phyloP scores from a whole-genome alignment of 2,113 vertebrate species.

The Larimichthys polyactis region DNA sequence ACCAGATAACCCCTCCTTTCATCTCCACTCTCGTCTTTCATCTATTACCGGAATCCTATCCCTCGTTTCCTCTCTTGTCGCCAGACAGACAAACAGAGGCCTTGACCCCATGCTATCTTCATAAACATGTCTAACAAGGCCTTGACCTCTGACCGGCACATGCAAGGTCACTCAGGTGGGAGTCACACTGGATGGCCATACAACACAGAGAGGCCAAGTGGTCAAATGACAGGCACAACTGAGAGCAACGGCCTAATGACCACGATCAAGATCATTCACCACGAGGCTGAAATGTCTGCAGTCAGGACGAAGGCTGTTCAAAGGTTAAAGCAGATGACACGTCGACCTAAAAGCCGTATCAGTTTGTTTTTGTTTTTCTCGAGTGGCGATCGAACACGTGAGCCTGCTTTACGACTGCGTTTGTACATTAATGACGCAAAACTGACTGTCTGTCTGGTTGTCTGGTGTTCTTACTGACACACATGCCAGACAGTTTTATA shows the following conservation, averaged over 20 bases:
- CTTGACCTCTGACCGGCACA: conserved; percentile 51
- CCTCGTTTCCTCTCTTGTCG: conserved; percentile 77
- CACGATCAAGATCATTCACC: conserved; percentile 7
- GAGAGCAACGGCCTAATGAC: conserved; percentile 12
- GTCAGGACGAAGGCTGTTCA: neutral
- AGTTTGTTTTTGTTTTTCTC: neutral
- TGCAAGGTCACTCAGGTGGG: conserved; percentile 56
- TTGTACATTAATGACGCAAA: neutral
- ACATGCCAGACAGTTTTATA: neutral
- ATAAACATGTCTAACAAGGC: conserved; percentile 63
- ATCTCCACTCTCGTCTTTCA: conserved; percentile 78
- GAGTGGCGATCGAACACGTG: neutral
- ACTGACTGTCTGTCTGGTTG: neutral
- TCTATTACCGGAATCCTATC: conserved; percentile 78
- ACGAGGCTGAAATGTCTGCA: neutral
- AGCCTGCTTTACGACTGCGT: neutral
- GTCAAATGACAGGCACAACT: conserved; percentile 38
- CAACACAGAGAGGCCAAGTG: conserved; percentile 33
- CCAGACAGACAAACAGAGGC: conserved; percentile 67
- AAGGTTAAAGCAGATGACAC: neutral
- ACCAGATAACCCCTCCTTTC: conserved; percentile 75
- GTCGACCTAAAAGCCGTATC: too few relatives aligned
- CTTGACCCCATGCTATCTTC: conserved; percentile 63
- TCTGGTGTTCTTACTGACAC: neutral
- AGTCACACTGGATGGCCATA: conserved; percentile 10